These are phyloP conservation scores for Pterophyllum scalare DNA, from an alignment of 2,113 vertebrate genomes.

Conservation along the genomic window DNA sequence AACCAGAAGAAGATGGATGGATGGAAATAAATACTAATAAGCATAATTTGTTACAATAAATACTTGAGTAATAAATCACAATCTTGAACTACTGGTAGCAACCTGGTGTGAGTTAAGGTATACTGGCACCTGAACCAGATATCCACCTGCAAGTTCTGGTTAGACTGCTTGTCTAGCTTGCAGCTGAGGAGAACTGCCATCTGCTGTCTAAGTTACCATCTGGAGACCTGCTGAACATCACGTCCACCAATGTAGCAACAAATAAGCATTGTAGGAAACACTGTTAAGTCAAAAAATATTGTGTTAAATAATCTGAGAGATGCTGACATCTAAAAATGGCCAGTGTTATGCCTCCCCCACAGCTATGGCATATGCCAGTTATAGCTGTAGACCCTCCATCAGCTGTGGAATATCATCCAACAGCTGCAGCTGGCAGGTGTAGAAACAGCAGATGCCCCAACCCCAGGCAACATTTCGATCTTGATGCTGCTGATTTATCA, in stretches of 20 bases:
- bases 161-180: fast-evolving
- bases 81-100: background rate
- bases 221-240: background rate
- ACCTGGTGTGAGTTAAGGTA: fast-evolving
- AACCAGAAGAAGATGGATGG: too few species aligned
- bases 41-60: background rate
- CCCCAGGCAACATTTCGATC: background rate
- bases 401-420: background rate
- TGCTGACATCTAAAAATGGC: fast-evolving
- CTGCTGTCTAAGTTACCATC: background rate
- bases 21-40: background rate
- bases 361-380: background rate
- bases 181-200: background rate
- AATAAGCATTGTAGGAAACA: background rate
- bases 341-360: background rate
- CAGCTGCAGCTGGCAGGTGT: background rate
- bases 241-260: background rate
- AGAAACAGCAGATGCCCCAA: background rate
- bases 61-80: background rate
- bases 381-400: background rate
- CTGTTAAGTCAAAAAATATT: background rate
- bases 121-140: background rate
- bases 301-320: too few species aligned
- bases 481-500: background rate
- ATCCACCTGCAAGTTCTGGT: background rate